These are phyloP conservation scores for Hylomyscus alleni DNA, from an alignment of 2,797 vertebrate species.

Conservation along the genomic window DNA sequence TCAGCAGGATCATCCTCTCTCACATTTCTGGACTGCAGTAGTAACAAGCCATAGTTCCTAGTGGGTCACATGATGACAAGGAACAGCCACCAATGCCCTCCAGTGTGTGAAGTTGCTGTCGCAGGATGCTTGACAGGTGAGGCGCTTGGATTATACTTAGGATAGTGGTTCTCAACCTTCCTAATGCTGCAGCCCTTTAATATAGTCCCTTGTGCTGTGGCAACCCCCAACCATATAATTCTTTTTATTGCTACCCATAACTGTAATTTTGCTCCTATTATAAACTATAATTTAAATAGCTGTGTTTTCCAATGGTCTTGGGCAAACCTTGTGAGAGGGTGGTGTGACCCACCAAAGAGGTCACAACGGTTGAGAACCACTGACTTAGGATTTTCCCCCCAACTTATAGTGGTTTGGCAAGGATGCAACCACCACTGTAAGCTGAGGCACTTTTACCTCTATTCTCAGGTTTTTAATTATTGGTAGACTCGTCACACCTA, in stretches of 20 bases:
- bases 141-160: not conserved
- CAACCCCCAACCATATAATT: not conserved
- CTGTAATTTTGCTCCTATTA: not conserved
- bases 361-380: not conserved
- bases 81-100: not conserved
- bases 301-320: not conserved
- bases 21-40: not conserved
- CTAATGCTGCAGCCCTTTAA: not conserved
- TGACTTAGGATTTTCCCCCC: not conserved
- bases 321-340: not conserved
- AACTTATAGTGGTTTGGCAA: not conserved
- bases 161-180: not conserved
- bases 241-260: not conserved
- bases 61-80: not conserved
- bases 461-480: constrained; percentile 11
- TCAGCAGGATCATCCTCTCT: not conserved
- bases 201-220: not conserved
- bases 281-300: not conserved
- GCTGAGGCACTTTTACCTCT: not conserved
- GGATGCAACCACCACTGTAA: not conserved
- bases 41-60: not conserved
- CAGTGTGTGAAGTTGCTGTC: not conserved
- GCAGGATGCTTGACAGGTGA: not conserved
- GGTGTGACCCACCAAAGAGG: not conserved
- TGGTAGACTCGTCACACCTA: not conserved